These are phyloP conservation scores for Vanacampus margaritifer DNA, from an alignment of 2,113 vertebrate species.

Conservation along the genomic window DNA sequence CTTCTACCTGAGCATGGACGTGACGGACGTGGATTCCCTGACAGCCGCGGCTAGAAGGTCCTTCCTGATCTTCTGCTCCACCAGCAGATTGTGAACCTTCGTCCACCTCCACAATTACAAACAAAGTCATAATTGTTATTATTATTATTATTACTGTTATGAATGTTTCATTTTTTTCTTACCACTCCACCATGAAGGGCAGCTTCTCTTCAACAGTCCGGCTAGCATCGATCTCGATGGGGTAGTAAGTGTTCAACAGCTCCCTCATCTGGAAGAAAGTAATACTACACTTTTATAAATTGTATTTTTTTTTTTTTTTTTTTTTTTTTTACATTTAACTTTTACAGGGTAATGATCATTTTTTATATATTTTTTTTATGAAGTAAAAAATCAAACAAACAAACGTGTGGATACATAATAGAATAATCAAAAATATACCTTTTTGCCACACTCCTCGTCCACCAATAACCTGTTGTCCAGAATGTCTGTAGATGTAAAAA, in stretches of 20 bases:
- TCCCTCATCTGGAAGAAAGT: slow-evolving; percentile 68
- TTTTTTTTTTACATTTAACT: no score
- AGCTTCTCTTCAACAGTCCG: slow-evolving; percentile 76
- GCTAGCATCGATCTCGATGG: slow-evolving; percentile 83
- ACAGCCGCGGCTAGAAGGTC: slow-evolving; percentile 75
- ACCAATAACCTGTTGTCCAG: slow-evolving; percentile 77
- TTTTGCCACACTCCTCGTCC: slow-evolving; percentile 76
- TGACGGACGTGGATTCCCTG: slow-evolving; percentile 71
- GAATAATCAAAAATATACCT: slow-evolving; percentile 56
- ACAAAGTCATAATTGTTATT: neutral
- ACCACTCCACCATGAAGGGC: slow-evolving; percentile 88
- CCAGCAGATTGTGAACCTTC: slow-evolving; percentile 78
- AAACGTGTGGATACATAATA: no score
- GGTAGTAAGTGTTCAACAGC: slow-evolving; percentile 82
- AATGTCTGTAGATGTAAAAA: slow-evolving; percentile 71
- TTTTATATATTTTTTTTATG: no score
- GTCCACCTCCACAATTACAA: slow-evolving; percentile 77
- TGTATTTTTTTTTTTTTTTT: no score
- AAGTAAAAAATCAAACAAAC: no score
- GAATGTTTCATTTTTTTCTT: slow-evolving; percentile 40
- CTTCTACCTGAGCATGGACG: slow-evolving; percentile 77
- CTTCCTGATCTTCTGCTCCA: slow-evolving; percentile 80
- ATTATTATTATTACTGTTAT: neutral
- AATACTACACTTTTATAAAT: neutral
- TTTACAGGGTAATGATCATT: no score